Percentiles rank a stretch among this genome's conserved stretches.
These are phyloP conservation scores for Drosophila vallismaia DNA, from an alignment of 2,888 invertebrate genomes.

Conservation along the genomic window DNA sequence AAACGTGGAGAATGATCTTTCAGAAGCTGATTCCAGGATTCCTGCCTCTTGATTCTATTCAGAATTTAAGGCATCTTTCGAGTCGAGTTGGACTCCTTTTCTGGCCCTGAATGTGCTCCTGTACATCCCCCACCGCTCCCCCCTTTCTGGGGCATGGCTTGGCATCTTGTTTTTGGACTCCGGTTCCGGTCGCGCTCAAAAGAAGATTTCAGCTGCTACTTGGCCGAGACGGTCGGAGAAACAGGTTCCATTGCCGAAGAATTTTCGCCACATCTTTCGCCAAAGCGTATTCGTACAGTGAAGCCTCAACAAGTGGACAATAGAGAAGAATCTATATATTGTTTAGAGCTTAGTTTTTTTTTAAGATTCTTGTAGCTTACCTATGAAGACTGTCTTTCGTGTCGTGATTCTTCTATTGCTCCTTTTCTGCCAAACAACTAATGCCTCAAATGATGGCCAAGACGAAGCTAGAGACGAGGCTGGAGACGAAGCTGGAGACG, in stretches of 20 bases:
- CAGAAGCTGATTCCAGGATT: no score
- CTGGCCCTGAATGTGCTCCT: slow-evolving; percentile 23
- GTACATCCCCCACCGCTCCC: slow-evolving; percentile 1
- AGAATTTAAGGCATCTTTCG: no score
- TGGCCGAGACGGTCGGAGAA: slow-evolving; percentile 34
- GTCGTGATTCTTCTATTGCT: slow-evolving; percentile 72
- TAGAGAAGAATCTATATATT: no score
- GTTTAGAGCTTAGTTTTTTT: no score
- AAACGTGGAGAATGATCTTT: no score
- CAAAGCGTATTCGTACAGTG: slow-evolving; percentile 31
- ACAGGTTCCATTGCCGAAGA: slow-evolving; percentile 73
- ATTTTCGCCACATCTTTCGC: slow-evolving; percentile 61
- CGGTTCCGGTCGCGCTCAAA: slow-evolving; percentile 65
- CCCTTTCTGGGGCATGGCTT: slow-evolving; percentile 8
- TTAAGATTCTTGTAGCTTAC: no score
- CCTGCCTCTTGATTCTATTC: no score
- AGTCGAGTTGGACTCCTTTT: not conserved
- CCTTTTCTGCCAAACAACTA: slow-evolving; percentile 56
- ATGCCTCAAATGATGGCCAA: slow-evolving; percentile 10
- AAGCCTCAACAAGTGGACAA: slow-evolving; percentile 2
- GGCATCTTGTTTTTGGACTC: slow-evolving; percentile 50
- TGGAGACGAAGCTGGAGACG: slow-evolving; percentile 2
- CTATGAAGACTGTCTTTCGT: slow-evolving; percentile 1
- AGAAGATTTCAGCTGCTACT: slow-evolving; percentile 53
- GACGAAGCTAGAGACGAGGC: slow-evolving; percentile 5